A percentile compares a stretch with the other conserved stretches of the same genome.
Conservation (phyloP, 1,140 invertebrate genomes). For the Cherax destructor region DNA sequence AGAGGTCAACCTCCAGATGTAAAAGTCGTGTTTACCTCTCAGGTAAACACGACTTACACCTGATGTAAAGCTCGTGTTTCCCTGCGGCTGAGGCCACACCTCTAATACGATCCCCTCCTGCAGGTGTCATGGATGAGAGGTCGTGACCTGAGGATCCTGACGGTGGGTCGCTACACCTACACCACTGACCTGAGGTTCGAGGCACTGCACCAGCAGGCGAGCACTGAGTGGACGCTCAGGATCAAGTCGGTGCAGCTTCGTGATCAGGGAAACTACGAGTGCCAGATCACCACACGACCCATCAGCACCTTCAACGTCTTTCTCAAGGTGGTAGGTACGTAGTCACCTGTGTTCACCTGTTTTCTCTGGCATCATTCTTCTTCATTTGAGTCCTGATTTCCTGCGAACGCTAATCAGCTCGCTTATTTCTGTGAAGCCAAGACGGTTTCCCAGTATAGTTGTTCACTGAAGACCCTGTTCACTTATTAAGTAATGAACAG, state of each 20-base stretch:
- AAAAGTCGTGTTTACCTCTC: neutral
- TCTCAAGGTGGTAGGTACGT: slow-evolving; percentile 60
- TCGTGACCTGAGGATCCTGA: slow-evolving; percentile 53
- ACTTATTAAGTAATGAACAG: too few relatives aligned
- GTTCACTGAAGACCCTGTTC: too few relatives aligned
- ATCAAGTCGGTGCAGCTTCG: slow-evolving; percentile 32
- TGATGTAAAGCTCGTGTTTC: too few relatives aligned
- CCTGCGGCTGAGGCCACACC: neutral
- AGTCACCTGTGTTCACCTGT: neutral
- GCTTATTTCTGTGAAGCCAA: too few relatives aligned
- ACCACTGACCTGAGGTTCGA: slow-evolving; percentile 58
- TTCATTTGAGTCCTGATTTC: too few relatives aligned
- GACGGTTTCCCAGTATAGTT: too few relatives aligned
- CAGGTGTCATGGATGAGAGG: slow-evolving; percentile 57
- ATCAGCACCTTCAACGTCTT: slow-evolving; percentile 56
- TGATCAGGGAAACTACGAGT: slow-evolving; percentile 58
- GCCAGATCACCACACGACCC: slow-evolving; percentile 58
- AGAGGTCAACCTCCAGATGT: neutral
- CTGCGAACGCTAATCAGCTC: too few relatives aligned
- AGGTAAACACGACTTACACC: too few relatives aligned
- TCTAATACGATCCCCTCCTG: neutral
- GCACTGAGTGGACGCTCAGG: slow-evolving; percentile 51
- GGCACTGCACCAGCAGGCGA: slow-evolving; percentile 49
- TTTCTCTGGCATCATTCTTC: too few relatives aligned
- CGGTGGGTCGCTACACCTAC: slow-evolving; percentile 57